Percentiles rank a stretch among this genome's conserved stretches.
Evolutionary conservation across 2,888 invertebrate genomes (phyloP).

Genomic region (Parnassius mnemosyne): DNA sequence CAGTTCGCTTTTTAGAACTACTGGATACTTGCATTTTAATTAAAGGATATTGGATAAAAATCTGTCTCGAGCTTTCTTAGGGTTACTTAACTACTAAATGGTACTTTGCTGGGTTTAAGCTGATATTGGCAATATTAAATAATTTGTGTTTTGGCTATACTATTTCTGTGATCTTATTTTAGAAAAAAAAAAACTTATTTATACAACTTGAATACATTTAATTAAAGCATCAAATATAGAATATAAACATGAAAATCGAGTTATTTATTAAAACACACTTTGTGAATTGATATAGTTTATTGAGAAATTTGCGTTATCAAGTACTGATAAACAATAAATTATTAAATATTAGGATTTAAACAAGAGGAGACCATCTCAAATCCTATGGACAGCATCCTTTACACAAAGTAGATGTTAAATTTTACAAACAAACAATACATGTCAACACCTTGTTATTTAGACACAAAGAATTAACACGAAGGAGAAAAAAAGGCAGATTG

Average conservation of each 20-base stretch:
- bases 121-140: too few relatives aligned
- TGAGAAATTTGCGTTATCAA: slow-evolving; percentile 76
- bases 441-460: slow-evolving; percentile 62
- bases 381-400: slow-evolving; percentile 57
- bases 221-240: neutral
- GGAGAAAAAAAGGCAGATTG: slow-evolving; percentile 43
- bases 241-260: neutral
- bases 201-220: neutral
- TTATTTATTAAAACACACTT: slow-evolving; percentile 34
- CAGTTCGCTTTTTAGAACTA: too few relatives aligned
- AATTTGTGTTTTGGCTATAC: too few relatives aligned
- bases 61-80: too few relatives aligned
- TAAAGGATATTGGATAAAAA: too few relatives aligned
- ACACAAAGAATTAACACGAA: slow-evolving; percentile 59
- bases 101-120: too few relatives aligned
- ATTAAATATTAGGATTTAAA: slow-evolving; percentile 67
- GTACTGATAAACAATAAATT: slow-evolving; percentile 77
- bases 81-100: too few relatives aligned
- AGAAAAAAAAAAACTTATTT: neutral
- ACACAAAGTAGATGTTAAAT: slow-evolving; percentile 57
- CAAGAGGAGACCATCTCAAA: slow-evolving; percentile 61
- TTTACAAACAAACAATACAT: slow-evolving; percentile 71
- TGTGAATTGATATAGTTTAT: slow-evolving; percentile 66
- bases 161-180: slow-evolving; percentile 12
- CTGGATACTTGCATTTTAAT: too few relatives aligned